Base-by-base conservation (phyloP, 2,797 vertebrate genomes). In the Nothura maculosa region DNA sequence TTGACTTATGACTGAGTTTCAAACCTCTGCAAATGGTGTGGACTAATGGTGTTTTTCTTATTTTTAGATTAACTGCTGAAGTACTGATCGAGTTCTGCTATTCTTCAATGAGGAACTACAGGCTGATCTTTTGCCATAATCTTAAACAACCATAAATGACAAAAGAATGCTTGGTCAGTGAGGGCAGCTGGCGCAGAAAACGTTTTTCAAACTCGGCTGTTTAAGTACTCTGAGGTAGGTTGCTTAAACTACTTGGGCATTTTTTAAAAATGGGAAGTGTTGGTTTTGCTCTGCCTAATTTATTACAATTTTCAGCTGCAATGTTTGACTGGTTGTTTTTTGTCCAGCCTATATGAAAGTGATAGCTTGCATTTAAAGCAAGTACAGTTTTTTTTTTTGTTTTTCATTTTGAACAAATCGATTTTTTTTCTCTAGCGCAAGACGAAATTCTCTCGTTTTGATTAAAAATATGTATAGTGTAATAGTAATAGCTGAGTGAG, bases 101-200 rank as follows among this genome's bases (percentile, higher is more conserved):
- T 99, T 99, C 97, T 99, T 99, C 99, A 99, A 99, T 99, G 99
- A 99, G 99, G 99, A 99, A 99, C 99, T 99, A 99, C 98, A 99
- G 99, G 99, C 99, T 99, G 98, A 99, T 99, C 99, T 99, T 99
- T 98, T 99, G 99, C 98, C 99, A 99, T 98, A 99, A 99, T 98
- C 99, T 99, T 98, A 99, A 99, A 99, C 99, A 99, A 97, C 99
- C 99, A 98, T 99, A 99, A 99, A 99, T 99, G 98, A 98, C 98
- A 98, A 96, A 98, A 96, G 97, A 96, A 97, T 98, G 97, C 98
- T 97, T 98, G 97, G 98, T 99, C 98, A 98, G 98, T 98, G 98
- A 98, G 98, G 97, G 98, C 98, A 98, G 98, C 98, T 98, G 99
- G 98, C 98, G 97, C 97, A 98, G 98, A 98, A 98, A 97, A 98